These are phyloP conservation scores for Ditylenchus weischeri DNA, from an alignment of 2,888 invertebrate genomes.

Conservation along the genomic window DNA sequence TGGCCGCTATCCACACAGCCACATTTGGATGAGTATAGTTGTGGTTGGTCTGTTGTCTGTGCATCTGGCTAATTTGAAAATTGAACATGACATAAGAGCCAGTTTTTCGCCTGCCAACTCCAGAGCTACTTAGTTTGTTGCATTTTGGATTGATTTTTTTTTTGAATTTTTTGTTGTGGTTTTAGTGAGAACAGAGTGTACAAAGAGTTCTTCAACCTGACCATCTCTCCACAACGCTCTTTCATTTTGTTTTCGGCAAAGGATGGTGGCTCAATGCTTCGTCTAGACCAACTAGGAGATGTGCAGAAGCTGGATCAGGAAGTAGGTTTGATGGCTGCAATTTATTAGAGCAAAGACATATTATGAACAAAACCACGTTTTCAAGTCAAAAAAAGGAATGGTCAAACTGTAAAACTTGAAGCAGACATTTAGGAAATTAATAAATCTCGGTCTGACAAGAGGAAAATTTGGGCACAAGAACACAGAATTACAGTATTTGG, in stretches of 20 bases:
- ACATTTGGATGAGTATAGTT: conserved; percentile 30
- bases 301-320: conserved; percentile 32
- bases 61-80: conserved; percentile 37
- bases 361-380: no score
- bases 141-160: conserved; percentile 3
- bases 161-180: neutral
- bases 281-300: conserved; percentile 34
- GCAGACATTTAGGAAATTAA: no score
- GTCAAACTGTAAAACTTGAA: no score
- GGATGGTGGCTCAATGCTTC: conserved; percentile 40
- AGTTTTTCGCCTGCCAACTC: conserved; percentile 54
- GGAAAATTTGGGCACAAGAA: no score
- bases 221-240: conserved; percentile 44
- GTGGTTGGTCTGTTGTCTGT: conserved; percentile 21
- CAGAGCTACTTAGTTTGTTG: conserved; percentile 44
- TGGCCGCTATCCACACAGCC: conserved; percentile 26
- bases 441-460: no score
- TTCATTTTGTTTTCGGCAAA: conserved; percentile 47
- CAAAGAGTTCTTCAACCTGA: conserved; percentile 46
- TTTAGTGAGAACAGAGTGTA: conserved; percentile 46
- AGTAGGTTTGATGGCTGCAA: no score
- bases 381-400: no score
- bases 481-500: no score
- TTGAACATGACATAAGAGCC: conserved; percentile 50
- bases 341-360: no score